Conservation (phyloP, 2,113 vertebrate genomes). For the Carassius auratus region DNA sequence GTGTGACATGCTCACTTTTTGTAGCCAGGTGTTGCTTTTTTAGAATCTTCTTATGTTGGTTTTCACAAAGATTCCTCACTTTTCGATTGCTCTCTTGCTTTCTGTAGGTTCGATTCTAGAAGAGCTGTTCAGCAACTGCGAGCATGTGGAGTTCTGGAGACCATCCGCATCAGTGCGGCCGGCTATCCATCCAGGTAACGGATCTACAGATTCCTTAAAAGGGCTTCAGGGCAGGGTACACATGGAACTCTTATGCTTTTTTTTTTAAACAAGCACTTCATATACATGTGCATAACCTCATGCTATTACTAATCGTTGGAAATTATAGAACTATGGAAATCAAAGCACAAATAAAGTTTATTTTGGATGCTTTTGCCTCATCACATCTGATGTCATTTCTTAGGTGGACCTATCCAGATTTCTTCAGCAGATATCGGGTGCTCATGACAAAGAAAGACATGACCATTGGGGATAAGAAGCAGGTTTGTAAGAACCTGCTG, state of each 20-base stretch:
- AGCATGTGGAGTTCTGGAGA: conserved; percentile 94
- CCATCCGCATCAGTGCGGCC: conserved; percentile 93
- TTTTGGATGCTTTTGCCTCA: background rate
- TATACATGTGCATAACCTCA: background rate
- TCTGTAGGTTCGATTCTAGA: conserved; percentile 85
- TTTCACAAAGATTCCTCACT: background rate
- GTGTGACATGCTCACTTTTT: background rate
- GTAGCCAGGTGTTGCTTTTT: background rate
- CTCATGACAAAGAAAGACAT: conserved; percentile 86
- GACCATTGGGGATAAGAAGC: conserved; percentile 80
- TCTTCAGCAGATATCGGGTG: conserved; percentile 91
- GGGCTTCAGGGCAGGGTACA: background rate
- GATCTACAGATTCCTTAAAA: background rate
- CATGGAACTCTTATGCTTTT: background rate
- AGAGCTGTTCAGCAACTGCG: conserved; percentile 92
- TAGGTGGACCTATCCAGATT: conserved; percentile 95
- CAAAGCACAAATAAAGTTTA: background rate
- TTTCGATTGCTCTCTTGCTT: background rate
- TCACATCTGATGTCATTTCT: background rate
- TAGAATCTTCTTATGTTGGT: background rate
- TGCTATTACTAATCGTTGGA: background rate
- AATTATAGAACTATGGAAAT: background rate
- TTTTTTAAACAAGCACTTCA: background rate
- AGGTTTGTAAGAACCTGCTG: conserved; percentile 83
- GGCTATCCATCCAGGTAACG: conserved; percentile 92